Evolutionary conservation across 2,888 invertebrate genomes (phyloP).

Genomic region (Athalia rosae): DNA sequence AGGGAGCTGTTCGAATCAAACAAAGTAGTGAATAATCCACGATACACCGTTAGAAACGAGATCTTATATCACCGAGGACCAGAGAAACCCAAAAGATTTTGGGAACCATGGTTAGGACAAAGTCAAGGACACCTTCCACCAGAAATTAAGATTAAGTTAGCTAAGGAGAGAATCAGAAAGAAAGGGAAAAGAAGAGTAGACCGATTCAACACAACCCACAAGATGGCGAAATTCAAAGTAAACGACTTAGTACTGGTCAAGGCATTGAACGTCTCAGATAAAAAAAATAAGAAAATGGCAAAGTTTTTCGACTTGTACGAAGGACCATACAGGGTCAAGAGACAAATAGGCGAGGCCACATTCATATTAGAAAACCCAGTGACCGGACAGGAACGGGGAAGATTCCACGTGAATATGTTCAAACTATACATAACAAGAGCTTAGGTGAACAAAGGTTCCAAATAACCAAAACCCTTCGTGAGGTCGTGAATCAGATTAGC

Average conservation of each 20-base stretch:
- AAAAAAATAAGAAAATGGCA: not conserved
- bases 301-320: not conserved
- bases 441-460: too few species aligned
- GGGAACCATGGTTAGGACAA: conserved; percentile 18
- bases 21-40: too few species aligned
- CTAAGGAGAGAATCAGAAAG: not conserved
- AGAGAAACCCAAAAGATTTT: conserved; percentile 5
- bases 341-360: not conserved
- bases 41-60: too few species aligned
- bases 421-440: too few species aligned
- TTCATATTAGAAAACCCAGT: not conserved
- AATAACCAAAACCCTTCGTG: too few species aligned
- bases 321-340: not conserved
- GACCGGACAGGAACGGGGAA: not conserved
- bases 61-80: not conserved
- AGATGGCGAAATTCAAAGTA: not conserved
- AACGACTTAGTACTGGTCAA: not conserved
- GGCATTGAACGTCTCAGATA: not conserved
- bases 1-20: not conserved
- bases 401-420: too few species aligned
- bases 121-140: not conserved
- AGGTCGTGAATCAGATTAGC: too few species aligned
- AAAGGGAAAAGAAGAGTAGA: not conserved
- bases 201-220: not conserved
- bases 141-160: not conserved